Evolutionary conservation across 2,113 vertebrate species (phyloP).

Genomic region (Gallinago media): DNA sequence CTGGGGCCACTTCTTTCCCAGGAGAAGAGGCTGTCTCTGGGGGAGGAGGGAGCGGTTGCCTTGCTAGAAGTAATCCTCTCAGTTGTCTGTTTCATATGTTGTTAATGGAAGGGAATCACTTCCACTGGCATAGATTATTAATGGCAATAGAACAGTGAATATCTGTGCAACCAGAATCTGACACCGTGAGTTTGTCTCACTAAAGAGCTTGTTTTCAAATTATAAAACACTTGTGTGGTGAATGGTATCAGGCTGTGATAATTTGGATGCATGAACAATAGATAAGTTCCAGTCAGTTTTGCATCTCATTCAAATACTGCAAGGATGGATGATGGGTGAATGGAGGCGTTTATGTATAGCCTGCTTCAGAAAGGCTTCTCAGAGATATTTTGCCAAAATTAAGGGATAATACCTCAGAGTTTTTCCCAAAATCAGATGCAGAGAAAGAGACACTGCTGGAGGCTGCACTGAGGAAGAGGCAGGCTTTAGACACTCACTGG

Average conservation of each 20-base stretch:
- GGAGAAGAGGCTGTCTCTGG: not conserved
- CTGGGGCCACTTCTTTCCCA: not conserved
- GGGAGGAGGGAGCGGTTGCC: not conserved
- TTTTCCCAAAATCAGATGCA: not conserved
- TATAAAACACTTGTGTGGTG: not conserved
- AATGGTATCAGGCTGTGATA: not conserved
- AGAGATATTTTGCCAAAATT: not conserved
- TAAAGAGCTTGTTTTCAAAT: not conserved
- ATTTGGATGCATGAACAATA: not conserved
- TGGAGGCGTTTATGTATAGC: not conserved
- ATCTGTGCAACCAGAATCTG: not conserved
- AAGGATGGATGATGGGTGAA: not conserved
- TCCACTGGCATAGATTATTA: not conserved
- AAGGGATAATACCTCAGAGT: not conserved
- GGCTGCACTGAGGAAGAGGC: not conserved
- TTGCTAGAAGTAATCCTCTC: not conserved
- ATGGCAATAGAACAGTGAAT: not conserved
- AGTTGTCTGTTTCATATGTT: not conserved
- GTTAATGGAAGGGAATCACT: not conserved
- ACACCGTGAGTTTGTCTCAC: not conserved
- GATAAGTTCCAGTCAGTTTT: not conserved
- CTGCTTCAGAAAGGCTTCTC: not conserved
- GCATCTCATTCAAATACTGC: not conserved
- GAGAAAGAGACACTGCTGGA: not conserved
- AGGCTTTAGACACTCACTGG: rapidly evolving